Percentiles rank a stretch among this genome's conserved stretches.
Conservation (phyloP, 2,888 invertebrate genomes). For the Cerastis rubricosa region DNA sequence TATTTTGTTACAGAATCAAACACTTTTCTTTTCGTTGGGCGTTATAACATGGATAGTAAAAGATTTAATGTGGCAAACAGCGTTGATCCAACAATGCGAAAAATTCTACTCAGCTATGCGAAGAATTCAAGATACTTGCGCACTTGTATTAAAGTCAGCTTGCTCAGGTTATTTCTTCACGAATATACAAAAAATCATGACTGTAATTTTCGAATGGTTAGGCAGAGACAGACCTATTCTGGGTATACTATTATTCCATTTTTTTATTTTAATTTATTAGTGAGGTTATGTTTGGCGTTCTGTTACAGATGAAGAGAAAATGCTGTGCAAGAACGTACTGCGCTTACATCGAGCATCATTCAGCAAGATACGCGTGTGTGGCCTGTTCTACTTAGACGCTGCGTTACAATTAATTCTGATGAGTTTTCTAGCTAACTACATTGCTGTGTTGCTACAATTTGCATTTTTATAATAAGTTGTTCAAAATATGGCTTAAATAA, state of each 20-base stretch:
- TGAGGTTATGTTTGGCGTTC: neutral
- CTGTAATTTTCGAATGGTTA: too few relatives aligned
- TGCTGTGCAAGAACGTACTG: slow-evolving; percentile 20
- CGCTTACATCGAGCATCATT: slow-evolving; percentile 30
- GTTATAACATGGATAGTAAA: slow-evolving; percentile 8
- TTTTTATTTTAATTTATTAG: neutral
- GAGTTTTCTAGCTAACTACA: slow-evolving; percentile 1
- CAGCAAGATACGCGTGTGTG: slow-evolving; percentile 9
- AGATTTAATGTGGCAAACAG: slow-evolving; percentile 5
- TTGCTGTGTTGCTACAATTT: slow-evolving; percentile 15
- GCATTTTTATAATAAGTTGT: slow-evolving; percentile 8
- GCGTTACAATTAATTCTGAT: slow-evolving; percentile 4
- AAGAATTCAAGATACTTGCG: slow-evolving; percentile 20
- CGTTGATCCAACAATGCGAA: slow-evolving; percentile 16
- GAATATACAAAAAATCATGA: neutral
- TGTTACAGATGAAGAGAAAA: slow-evolving; percentile 17
- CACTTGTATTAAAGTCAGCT: neutral
- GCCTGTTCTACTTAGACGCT: neutral
- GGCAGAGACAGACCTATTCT: too few relatives aligned
- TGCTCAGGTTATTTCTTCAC: slow-evolving; percentile 11
- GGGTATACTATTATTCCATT: too few relatives aligned
- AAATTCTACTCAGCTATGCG: slow-evolving; percentile 12
- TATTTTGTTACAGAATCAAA: neutral
- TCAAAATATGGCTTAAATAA: neutral
- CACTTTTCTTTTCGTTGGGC: fast-evolving